Evolutionary conservation across 1,140 invertebrate species (phyloP).

Genomic region (Subanguina moxae): DNA sequence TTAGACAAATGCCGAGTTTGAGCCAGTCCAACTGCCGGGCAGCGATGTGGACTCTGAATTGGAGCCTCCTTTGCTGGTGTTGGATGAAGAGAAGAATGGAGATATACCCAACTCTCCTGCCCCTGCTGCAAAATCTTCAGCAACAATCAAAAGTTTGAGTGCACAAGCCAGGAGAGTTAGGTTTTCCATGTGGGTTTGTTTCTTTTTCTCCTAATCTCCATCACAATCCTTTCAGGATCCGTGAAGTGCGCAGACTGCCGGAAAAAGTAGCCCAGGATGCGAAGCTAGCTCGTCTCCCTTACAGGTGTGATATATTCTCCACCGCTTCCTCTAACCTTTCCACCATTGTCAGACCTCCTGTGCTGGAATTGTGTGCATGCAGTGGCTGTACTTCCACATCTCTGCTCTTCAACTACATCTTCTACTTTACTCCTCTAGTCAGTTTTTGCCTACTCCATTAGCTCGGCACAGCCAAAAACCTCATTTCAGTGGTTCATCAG

Average conservation of each 20-base stretch:
- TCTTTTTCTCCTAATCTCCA: no score
- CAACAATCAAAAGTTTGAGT: background rate
- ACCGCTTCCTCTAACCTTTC: conserved; percentile 10
- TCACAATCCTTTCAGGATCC: conserved; percentile 5
- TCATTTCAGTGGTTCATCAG: conserved; percentile 37
- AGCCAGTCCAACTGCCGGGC: conserved; percentile 31
- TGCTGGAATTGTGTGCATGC: conserved; percentile 10
- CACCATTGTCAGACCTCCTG: conserved; percentile 7
- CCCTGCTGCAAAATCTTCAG: background rate
- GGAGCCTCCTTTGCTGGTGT: background rate
- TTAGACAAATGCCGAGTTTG: conserved; percentile 44
- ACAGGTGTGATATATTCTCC: conserved; percentile 17
- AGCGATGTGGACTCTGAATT: conserved; percentile 15
- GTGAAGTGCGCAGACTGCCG: conserved; percentile 40
- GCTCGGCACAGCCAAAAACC: no score
- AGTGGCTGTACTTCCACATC: background rate
- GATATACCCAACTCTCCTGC: background rate
- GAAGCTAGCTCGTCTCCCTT: conserved; percentile 30
- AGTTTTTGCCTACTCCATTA: no score
- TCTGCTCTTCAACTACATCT: conserved; percentile 31
- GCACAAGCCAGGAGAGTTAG: conserved; percentile 37
- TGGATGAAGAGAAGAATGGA: background rate
- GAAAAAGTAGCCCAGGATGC: conserved; percentile 35
- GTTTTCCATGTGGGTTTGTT: conserved; percentile 23
- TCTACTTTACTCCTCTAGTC: conserved; percentile 46